These are phyloP conservation scores for Nasonia vitripennis DNA, from an alignment of 1,140 invertebrate genomes.

Conservation along the genomic window DNA sequence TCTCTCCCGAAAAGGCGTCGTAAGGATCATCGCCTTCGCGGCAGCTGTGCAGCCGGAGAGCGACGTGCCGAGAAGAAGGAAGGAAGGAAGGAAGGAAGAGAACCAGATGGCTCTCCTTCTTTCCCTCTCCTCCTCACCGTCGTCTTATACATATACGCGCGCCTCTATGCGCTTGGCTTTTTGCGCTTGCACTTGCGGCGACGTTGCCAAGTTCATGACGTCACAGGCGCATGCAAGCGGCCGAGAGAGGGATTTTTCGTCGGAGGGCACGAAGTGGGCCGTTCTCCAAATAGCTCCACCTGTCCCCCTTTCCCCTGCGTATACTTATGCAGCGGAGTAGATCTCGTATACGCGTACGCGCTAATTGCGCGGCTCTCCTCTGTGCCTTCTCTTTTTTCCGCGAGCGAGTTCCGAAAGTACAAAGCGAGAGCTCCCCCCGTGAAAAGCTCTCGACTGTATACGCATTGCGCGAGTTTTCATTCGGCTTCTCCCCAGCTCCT, in stretches of 20 bases:
- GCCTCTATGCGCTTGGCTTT: not conserved
- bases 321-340: not conserved
- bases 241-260: constrained; percentile 45
- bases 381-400: not conserved
- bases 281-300: constrained; percentile 73
- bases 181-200: not conserved
- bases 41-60: constrained; percentile 53
- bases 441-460: not conserved
- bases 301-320: constrained; percentile 58
- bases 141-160: not conserved
- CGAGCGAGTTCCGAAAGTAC: no score
- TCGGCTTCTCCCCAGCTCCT: not conserved
- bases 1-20: constrained; percentile 38
- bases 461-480: not conserved
- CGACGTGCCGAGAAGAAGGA: constrained; percentile 32
- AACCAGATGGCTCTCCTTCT: constrained; percentile 41
- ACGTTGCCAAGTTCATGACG: constrained; percentile 37
- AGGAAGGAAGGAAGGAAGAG: constrained; percentile 12
- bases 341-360: not conserved
- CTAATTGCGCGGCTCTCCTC: not conserved
- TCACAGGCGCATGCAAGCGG: constrained; percentile 18
- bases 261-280: constrained; percentile 66
- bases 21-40: constrained; percentile 39
- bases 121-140: not conserved
- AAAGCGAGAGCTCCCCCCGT: no score